Evolutionary conservation across 2,113 vertebrate species (phyloP), one percentile per base, ranked within the genome.

Genomic region (Meriones unguiculatus): DNA sequence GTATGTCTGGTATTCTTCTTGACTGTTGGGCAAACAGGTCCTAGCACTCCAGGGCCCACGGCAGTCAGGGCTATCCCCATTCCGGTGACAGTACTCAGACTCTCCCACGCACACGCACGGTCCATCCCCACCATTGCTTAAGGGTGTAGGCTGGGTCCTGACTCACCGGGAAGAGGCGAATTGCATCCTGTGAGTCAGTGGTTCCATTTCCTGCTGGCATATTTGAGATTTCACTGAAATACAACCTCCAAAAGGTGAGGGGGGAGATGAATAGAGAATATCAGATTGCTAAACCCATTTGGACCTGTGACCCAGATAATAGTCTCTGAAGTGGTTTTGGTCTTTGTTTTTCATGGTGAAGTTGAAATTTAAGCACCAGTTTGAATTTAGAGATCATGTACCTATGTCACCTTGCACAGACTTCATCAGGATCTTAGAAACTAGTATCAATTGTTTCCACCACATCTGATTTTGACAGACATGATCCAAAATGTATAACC

Each of bases 181-280:
- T 97, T 96, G 87, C 90, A 82, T 96, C 89, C 95, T 98, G 84
- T 98, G 97, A 98, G 92, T 98, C 97, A 97, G n/a, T 7, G 10
- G 52, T 54, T 70, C 78, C 89, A 96, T 86, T 98, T 98, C 97
- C 98, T 93, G 96, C 96, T 96, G 95, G 93, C 67, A 41, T 54
- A 46, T 62, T 57, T 70, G 93, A 81, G 65, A 92, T 98, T 97
- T 97, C 97, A 89, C 89, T 95, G 91, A 87, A 78, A 91, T 25
- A 85, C 52, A 80, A 50, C 76, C 82, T 93, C 22, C 54, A 30
- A 92, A 90, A 95, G 73, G 38, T 52, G 73, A 95, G 87, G 86
- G 73, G 5, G 64, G 91, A 86, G 73, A 95, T 62, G 59, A 72
- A 52, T 25, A 76, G 92, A 22, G 35, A 93, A 17, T 75, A 64